Evolutionary conservation across 1,140 invertebrate genomes (phyloP).

Genomic region (Lerema accius): DNA sequence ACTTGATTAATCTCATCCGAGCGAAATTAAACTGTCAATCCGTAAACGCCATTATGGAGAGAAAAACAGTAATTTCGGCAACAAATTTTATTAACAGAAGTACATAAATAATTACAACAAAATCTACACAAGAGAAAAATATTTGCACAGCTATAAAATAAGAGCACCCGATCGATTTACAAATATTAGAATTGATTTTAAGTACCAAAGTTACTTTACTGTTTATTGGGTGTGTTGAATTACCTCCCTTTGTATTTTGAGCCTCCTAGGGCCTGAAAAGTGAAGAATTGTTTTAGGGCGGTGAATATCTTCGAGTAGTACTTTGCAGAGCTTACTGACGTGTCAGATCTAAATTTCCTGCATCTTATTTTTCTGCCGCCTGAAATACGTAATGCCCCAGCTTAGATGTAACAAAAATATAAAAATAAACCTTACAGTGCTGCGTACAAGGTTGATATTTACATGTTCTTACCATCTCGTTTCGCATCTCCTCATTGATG

Average conservation of each 20-base stretch:
- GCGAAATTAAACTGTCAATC: too few relatives aligned
- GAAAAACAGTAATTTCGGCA: conserved; percentile 35
- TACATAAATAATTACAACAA: conserved; percentile 72
- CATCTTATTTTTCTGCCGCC: conserved; percentile 78
- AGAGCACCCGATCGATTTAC: conserved; percentile 59
- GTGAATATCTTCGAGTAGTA: conserved; percentile 75
- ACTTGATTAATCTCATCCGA: too few relatives aligned
- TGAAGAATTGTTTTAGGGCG: conserved; percentile 78
- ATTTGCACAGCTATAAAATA: conserved; percentile 38
- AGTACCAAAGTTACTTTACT: conserved; percentile 32
- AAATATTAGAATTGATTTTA: conserved; percentile 26
- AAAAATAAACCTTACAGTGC: conserved; percentile 35
- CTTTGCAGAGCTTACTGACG: conserved; percentile 69
- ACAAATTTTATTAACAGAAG: conserved; percentile 69
- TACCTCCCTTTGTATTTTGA: conserved; percentile 77
- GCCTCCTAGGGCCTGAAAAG: conserved; percentile 72
- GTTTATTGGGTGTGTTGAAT: conserved; percentile 32
- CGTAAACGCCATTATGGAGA: too few relatives aligned
- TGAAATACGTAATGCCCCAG: conserved; percentile 56
- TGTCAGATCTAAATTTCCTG: conserved; percentile 74
- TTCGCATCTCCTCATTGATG: conserved; percentile 95
- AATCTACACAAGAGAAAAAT: conserved; percentile 62
- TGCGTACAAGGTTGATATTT: conserved; percentile 64
- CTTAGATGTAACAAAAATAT: conserved; percentile 49
- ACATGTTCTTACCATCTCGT: conserved; percentile 91